These are phyloP conservation scores for Crotalus tigris DNA, from an alignment of 2,113 vertebrate genomes.

Conservation along the genomic window DNA sequence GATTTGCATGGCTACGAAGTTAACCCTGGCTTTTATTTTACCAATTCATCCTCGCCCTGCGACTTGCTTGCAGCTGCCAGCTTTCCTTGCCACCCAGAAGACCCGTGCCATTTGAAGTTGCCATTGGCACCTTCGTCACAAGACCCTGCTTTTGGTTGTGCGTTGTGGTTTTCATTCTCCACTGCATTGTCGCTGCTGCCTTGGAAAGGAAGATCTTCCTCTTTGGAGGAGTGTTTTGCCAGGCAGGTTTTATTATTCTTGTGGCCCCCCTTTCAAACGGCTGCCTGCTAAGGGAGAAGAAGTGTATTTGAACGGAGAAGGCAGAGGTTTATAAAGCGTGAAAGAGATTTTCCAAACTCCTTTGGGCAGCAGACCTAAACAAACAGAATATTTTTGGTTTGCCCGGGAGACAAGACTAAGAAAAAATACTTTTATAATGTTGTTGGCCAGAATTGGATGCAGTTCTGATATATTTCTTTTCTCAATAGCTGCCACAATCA, in stretches of 20 bases:
- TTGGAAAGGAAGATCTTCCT: neutral
- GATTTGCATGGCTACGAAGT: neutral
- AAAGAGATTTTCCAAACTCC: neutral
- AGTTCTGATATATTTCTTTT: neutral
- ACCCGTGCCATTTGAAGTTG: neutral
- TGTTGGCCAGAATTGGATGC: neutral
- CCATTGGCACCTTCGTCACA: neutral
- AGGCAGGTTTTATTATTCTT: neutral
- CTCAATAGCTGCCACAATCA: neutral
- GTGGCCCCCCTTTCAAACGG: neutral
- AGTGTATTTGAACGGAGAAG: neutral
- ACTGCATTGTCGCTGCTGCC: neutral
- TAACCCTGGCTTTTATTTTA: neutral
- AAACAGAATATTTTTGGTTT: neutral
- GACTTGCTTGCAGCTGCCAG: neutral
- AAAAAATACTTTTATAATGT: neutral
- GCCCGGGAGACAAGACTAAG: neutral
- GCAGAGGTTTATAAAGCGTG: accelerated
- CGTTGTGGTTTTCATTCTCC: neutral
- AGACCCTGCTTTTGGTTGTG: neutral
- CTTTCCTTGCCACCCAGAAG: neutral
- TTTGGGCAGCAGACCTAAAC: accelerated
- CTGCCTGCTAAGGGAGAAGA: neutral
- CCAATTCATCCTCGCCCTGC: neutral
- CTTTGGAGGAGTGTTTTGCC: neutral